Conservation (phyloP, 2,888 invertebrate species). For the Barypeithes pellucidus region DNA sequence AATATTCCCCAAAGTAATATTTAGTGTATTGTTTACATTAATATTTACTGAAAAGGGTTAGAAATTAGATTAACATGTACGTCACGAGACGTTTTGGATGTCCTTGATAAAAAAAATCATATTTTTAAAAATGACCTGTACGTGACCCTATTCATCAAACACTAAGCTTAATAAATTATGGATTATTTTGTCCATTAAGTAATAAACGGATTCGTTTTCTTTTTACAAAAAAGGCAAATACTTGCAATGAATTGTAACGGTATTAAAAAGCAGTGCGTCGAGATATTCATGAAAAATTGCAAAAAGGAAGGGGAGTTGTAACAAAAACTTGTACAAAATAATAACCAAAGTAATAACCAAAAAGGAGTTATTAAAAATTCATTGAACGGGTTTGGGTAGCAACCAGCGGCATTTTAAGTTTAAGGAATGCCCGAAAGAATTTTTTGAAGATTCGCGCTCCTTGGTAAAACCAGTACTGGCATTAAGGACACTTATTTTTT, state of each 20-base stretch:
- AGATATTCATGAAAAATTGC: slow-evolving; percentile 32
- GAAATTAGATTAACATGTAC: too few species aligned
- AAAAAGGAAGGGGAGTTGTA: slow-evolving; percentile 40
- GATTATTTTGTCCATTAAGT: too few species aligned
- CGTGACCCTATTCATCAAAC: too few species aligned
- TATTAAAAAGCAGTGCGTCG: slow-evolving; percentile 15
- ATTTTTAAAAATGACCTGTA: too few species aligned
- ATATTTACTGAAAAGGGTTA: too few species aligned
- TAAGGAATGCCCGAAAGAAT: slow-evolving; percentile 48
- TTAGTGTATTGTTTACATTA: not conserved
- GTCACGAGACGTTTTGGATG: too few species aligned
- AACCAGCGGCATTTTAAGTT: slow-evolving; percentile 48
- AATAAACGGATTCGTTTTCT: too few species aligned
- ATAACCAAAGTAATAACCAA: slow-evolving; percentile 50
- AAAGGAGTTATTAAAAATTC: slow-evolving; percentile 52
- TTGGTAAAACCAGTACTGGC: slow-evolving; percentile 49
- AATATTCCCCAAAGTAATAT: not conserved
- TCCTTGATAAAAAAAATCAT: too few species aligned
- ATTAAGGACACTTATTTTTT: slow-evolving; percentile 52
- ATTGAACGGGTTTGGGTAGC: slow-evolving; percentile 50
- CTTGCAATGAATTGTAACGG: slow-evolving; percentile 23
- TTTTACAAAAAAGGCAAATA: not conserved
- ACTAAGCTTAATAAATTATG: too few species aligned
- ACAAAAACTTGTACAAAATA: slow-evolving; percentile 51
- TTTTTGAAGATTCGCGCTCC: slow-evolving; percentile 45